Conservation (phyloP, 2,797 vertebrate species). For the Spheniscus humboldti region DNA sequence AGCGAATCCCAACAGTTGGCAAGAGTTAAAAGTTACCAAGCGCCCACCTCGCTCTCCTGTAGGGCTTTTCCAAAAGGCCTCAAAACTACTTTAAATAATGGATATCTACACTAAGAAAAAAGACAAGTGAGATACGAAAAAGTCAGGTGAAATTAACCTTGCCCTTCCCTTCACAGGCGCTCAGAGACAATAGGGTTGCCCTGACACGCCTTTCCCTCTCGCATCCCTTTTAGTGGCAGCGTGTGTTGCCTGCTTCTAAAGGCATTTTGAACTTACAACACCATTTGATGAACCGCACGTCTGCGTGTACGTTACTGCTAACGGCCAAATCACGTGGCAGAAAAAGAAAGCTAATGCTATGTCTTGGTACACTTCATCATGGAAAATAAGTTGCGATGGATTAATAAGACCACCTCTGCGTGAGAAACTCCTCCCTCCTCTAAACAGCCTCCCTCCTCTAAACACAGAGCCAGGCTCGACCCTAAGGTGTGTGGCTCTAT, state of each 20-base stretch:
- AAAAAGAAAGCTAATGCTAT: not conserved
- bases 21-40: not conserved
- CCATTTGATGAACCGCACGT: accelerated
- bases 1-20: not conserved
- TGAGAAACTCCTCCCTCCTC: not conserved
- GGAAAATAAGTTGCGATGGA: not conserved
- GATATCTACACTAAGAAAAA: not conserved
- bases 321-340: not conserved
- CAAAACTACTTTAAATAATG: not conserved
- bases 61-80: not conserved
- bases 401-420: not conserved
- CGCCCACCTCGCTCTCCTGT: not conserved
- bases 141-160: not conserved
- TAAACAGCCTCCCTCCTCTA: not conserved
- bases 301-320: not conserved
- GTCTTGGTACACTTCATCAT: not conserved
- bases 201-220: not conserved
- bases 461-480: not conserved
- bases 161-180: not conserved
- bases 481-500: not conserved
- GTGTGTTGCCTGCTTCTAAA: not conserved
- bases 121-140: not conserved
- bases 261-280: not conserved
- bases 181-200: not conserved
- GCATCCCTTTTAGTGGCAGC: not conserved